Conservation (phyloP, 2,113 vertebrate genomes). For the Martes martes region DNA sequence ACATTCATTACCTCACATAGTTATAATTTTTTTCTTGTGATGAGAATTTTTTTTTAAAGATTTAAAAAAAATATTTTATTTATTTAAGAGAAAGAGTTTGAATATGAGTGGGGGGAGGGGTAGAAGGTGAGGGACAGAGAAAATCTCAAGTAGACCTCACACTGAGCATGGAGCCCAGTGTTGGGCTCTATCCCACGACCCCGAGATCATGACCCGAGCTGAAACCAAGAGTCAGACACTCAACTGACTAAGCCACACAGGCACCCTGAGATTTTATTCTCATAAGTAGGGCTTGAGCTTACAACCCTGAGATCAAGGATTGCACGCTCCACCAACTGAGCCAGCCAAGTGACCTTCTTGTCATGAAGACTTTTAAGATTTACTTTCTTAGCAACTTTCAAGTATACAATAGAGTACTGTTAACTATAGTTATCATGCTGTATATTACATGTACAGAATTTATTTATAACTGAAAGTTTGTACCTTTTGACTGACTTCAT, state of each 20-base stretch:
- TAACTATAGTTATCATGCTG: background rate
- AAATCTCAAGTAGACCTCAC: background rate
- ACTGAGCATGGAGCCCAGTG: background rate
- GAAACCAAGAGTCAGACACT: background rate
- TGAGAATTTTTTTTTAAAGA: background rate
- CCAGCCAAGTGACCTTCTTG: background rate
- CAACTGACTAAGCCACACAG: background rate
- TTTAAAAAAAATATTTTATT: background rate
- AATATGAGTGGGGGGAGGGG: background rate
- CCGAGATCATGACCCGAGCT: background rate
- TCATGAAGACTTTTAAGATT: background rate
- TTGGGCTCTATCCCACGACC: background rate
- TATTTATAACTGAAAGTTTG: background rate
- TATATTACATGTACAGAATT: background rate
- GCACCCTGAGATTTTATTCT: background rate
- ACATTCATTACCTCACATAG: background rate
- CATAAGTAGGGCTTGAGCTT: background rate
- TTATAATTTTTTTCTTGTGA: background rate
- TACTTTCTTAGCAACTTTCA: background rate
- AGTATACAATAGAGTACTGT: background rate
- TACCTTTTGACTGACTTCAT: background rate
- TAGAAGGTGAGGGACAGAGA: background rate
- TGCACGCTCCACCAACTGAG: background rate
- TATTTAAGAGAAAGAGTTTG: background rate
- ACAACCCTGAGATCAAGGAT: background rate